These are phyloP conservation scores for Synanceia verrucosa DNA, from an alignment of 2,797 vertebrate genomes.

Conservation along the genomic window DNA sequence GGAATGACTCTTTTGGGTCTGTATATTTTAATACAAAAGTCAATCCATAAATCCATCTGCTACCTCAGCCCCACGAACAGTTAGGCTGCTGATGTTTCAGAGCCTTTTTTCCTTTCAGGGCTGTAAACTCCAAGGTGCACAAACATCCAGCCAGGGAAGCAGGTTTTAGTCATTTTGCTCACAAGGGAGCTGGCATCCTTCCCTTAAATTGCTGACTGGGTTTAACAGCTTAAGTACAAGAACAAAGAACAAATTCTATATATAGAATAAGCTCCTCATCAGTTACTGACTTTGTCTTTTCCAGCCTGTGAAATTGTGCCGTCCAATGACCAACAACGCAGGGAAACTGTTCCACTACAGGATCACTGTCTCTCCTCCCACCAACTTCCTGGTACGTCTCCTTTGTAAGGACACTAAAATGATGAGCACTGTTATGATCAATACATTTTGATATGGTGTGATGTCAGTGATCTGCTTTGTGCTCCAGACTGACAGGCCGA, in stretches of 20 bases:
- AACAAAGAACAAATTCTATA: neutral
- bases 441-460: neutral
- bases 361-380: slow-evolving; percentile 97
- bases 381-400: slow-evolving; percentile 94
- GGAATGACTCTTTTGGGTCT: no score
- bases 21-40: no score
- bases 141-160: no score
- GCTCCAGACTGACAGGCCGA: slow-evolving; percentile 93
- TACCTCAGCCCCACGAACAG: no score
- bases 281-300: neutral
- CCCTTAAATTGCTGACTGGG: no score
- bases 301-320: slow-evolving; percentile 90
- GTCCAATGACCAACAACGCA: slow-evolving; percentile 95
- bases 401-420: neutral
- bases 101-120: no score
- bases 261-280: neutral
- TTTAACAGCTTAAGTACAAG: neutral
- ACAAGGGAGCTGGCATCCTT: no score
- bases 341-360: slow-evolving; percentile 96
- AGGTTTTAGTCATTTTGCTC: no score
- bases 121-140: no score
- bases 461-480: neutral
- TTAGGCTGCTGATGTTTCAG: no score
- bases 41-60: no score
- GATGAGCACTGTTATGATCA: neutral